Conservation (phyloP, 2,113 vertebrate genomes). For the Phainopepla nitens region DNA sequence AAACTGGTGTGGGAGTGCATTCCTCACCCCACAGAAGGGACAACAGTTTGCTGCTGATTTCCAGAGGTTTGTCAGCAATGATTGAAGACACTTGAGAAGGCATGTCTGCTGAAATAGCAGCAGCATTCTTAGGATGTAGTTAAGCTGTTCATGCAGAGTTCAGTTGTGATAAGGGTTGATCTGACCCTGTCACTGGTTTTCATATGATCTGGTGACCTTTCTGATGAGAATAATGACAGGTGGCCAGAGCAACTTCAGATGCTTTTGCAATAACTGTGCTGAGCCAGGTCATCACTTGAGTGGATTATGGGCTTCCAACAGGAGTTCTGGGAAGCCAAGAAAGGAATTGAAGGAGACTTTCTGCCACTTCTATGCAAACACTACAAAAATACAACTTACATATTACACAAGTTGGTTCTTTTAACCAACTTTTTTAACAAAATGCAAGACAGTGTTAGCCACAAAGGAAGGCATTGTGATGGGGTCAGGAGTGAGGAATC, state of each 20-base stretch:
- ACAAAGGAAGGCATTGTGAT: neutral
- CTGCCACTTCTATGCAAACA: neutral
- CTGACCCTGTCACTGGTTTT: neutral
- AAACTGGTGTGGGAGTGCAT: neutral
- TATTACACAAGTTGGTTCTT: neutral
- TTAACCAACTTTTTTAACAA: neutral
- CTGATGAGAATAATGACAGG: neutral
- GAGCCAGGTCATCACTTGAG: slow-evolving; percentile 10
- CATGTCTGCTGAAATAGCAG: neutral
- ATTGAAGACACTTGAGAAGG: neutral
- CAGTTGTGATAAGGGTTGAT: neutral
- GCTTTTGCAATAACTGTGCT: neutral
- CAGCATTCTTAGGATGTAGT: neutral
- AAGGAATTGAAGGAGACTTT: neutral
- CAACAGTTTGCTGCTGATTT: neutral
- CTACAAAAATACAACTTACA: neutral
- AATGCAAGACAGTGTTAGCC: neutral
- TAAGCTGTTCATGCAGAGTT: neutral
- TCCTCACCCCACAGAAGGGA: neutral
- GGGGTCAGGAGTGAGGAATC: neutral
- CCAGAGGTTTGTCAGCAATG: neutral
- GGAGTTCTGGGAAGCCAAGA: neutral
- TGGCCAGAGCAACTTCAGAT: neutral
- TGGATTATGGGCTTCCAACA: slow-evolving; percentile 15
- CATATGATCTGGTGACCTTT: neutral